These are phyloP conservation scores for Pelecanoides urinatrix DNA, from an alignment of 2,113 vertebrate species.

Conservation along the genomic window DNA sequence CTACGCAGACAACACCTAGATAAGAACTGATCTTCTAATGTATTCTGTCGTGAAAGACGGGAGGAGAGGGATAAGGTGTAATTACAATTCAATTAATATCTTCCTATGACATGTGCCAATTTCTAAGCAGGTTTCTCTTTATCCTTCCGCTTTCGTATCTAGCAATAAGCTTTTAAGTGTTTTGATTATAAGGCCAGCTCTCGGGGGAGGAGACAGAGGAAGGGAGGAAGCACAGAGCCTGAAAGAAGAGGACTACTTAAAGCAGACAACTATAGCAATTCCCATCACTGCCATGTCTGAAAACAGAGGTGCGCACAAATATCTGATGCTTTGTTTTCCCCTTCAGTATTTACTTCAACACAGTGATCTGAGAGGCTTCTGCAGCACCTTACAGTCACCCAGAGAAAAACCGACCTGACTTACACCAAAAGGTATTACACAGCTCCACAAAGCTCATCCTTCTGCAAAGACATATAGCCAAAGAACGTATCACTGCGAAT, in stretches of 20 bases:
- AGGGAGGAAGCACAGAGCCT: neutral
- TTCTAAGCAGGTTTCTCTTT: neutral
- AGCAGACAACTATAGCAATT: neutral
- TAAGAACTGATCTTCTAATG: constrained; percentile 16
- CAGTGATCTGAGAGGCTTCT: neutral
- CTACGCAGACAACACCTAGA: constrained; percentile 23
- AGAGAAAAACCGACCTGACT: neutral
- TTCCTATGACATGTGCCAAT: neutral
- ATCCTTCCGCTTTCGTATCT: neutral
- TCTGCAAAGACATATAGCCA: neutral
- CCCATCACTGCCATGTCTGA: neutral
- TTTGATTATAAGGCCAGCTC: neutral
- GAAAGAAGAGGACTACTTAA: neutral
- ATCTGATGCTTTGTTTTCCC: neutral
- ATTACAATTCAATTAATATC: constrained; percentile 7
- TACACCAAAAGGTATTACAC: neutral
- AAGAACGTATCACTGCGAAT: neutral
- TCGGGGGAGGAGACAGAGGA: neutral
- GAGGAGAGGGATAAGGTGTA: neutral
- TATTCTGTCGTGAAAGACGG: neutral
- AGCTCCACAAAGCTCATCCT: neutral
- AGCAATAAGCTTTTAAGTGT: neutral
- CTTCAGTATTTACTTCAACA: neutral
- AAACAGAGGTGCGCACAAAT: neutral
- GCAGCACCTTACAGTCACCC: neutral